Evolutionary conservation across 30 jellyfish, hydroid and myxozoan species (phyloP).

Genomic region (Aurelia sp.): DNA sequence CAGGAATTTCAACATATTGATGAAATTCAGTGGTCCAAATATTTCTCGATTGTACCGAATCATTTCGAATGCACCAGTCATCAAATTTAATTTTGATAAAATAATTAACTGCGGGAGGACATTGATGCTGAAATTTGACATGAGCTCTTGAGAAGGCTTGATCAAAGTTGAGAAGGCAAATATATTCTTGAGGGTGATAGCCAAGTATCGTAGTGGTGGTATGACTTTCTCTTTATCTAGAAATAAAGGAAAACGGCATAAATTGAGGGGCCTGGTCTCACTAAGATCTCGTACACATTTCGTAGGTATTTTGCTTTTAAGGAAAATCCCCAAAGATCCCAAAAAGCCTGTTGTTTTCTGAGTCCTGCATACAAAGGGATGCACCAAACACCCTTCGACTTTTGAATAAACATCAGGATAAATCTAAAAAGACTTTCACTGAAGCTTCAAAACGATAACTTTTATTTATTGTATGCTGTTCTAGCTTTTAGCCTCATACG

Average conservation of each 20-base stretch:
- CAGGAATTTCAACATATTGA: constrained; percentile 36
- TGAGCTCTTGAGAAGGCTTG: constrained; percentile 58
- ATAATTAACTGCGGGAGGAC: constrained; percentile 51
- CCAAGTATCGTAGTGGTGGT: constrained; percentile 54
- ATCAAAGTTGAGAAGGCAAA: constrained; percentile 59
- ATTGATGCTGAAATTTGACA: constrained; percentile 37
- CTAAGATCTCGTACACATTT: no score
- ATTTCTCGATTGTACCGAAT: constrained; percentile 54
- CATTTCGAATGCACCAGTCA: constrained; percentile 74
- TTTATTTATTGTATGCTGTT: no score
- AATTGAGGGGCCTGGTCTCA: not conserved
- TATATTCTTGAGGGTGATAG: constrained; percentile 41
- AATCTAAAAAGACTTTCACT: no score
- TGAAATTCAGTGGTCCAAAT: constrained; percentile 54
- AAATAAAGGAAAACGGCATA: not conserved
- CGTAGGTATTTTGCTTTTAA: no score
- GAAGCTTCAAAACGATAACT: no score
- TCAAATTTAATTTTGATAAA: constrained; percentile 44
- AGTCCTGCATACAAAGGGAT: no score
- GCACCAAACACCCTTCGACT: no score
- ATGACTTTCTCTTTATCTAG: constrained; percentile 56
- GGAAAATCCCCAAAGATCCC: no score
- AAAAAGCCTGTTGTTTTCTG: no score
- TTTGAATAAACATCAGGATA: no score
- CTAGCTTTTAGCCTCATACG: no score